Evolutionary conservation across 2,888 invertebrate species (phyloP).

Genomic region (Plebejus melissa): DNA sequence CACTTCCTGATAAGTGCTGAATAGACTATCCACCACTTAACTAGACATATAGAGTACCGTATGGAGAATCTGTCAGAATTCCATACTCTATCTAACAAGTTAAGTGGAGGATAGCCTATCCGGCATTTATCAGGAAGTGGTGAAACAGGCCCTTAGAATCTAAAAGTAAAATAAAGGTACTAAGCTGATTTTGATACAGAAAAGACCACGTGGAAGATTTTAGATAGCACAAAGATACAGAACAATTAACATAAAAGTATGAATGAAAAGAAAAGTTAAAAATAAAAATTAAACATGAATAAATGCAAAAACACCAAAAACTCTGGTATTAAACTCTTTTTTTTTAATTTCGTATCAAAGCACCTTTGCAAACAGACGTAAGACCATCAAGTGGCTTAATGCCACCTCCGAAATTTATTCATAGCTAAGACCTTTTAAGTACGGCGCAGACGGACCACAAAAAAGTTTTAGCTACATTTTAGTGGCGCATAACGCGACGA

Average conservation of each 20-base stretch:
- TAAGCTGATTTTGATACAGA: not conserved
- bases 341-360: constrained; percentile 5
- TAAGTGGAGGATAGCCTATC: too few species aligned
- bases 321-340: not conserved
- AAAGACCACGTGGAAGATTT: not conserved
- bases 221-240: not conserved
- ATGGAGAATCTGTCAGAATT: too few species aligned
- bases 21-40: too few species aligned
- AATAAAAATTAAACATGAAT: not conserved
- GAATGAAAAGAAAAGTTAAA: not conserved
- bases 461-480: not conserved
- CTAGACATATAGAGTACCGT: too few species aligned
- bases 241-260: not conserved
- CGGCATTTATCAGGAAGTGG: too few species aligned
- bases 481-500: too few species aligned
- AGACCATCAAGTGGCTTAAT: constrained; percentile 7
- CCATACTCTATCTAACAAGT: too few species aligned
- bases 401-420: not conserved
- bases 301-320: not conserved
- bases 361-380: not conserved
- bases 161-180: not conserved
- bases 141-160: too few species aligned
- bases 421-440: not conserved
- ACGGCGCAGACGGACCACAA: not conserved
- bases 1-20: too few species aligned